A percentile compares a stretch with the other conserved stretches of the same genome.
Evolutionary conservation across 1,140 invertebrate species (phyloP).

Genomic region (Drosophila trapezifrons): DNA sequence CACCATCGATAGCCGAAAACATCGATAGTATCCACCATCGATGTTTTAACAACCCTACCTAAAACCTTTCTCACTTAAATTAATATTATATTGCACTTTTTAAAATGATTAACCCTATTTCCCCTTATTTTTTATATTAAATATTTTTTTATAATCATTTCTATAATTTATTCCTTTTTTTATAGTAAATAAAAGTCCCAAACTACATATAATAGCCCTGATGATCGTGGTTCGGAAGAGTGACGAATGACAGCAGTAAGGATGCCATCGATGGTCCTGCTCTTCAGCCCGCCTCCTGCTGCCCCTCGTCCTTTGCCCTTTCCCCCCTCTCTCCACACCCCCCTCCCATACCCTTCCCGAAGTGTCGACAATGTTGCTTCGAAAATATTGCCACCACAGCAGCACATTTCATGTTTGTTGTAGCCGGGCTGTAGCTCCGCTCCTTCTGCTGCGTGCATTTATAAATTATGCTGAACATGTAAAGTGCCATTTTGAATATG

Average conservation of each 20-base stretch:
- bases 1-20: too few species aligned
- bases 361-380: constrained; percentile 79
- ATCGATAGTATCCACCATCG: too few species aligned
- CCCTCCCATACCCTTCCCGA: constrained; percentile 4
- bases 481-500: constrained; percentile 84
- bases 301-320: neutral
- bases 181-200: neutral
- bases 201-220: neutral
- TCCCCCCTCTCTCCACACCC: neutral
- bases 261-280: constrained; percentile 61
- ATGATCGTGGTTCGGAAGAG: neutral
- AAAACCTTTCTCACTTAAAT: neutral
- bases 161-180: neutral
- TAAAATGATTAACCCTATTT: neutral
- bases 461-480: constrained; percentile 84
- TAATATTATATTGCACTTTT: neutral
- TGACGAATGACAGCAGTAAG: constrained; percentile 19
- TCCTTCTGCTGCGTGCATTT: constrained; percentile 69
- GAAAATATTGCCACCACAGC: constrained; percentile 80
- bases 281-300: neutral
- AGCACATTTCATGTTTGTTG: constrained; percentile 75
- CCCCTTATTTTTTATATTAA: neutral
- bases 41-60: too few species aligned
- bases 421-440: constrained; percentile 36
- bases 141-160: neutral